Conservation (phyloP, 2,888 invertebrate species). For the Mesochorus sp. region DNA sequence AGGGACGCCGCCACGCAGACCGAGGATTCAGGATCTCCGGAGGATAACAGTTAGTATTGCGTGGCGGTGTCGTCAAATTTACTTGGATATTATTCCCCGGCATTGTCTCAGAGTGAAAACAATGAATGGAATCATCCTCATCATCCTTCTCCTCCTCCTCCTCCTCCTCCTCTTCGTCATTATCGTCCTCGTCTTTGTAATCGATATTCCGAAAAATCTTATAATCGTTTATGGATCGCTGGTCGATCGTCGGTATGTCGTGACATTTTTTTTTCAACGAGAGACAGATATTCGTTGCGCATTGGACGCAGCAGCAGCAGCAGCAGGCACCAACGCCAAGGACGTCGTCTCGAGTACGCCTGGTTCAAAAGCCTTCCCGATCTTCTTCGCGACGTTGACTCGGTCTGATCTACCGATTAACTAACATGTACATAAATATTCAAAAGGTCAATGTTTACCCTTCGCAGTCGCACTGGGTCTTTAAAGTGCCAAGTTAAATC, state of each 20-base stretch:
- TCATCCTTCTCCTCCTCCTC: constrained; percentile 7
- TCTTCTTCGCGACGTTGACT: constrained; percentile 58
- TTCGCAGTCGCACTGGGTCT: background rate
- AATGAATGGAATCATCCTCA: too few relatives aligned
- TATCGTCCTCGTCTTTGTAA: constrained; percentile 7
- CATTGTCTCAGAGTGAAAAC: constrained; percentile 4
- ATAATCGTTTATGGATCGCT: constrained; percentile 27
- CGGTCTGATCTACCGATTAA: constrained; percentile 42
- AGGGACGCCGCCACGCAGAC: constrained; percentile 81
- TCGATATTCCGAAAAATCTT: constrained; percentile 26
- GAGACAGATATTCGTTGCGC: background rate
- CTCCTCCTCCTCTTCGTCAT: background rate
- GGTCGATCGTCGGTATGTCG: constrained; percentile 38
- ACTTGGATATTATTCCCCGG: background rate
- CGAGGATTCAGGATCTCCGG: constrained; percentile 75
- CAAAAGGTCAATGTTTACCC: background rate
- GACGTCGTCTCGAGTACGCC: constrained; percentile 35
- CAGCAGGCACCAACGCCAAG: constrained; percentile 12
- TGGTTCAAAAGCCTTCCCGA: constrained; percentile 62
- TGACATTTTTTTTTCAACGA: constrained; percentile 4
- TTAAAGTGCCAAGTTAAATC: constrained; percentile 1
- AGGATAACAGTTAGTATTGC: constrained; percentile 79
- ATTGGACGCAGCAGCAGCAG: constrained; percentile 12
- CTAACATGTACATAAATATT: background rate
- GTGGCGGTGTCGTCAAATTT: constrained; percentile 74